Conservation (phyloP, 2,113 vertebrate species). For the Dicerorhinus sumatrensis region DNA sequence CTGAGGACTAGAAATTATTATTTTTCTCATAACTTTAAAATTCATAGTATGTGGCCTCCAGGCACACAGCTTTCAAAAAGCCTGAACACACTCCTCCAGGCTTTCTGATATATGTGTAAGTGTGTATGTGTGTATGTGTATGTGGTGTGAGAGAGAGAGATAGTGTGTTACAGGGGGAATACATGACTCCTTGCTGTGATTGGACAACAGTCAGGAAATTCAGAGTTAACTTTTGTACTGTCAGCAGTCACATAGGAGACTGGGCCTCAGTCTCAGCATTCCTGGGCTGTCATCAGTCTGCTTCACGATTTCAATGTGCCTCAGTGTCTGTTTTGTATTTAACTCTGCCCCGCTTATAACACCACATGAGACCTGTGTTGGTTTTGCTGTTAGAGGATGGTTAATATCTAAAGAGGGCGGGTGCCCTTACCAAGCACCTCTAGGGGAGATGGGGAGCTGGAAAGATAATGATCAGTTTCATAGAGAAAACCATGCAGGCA, state of each 20-base stretch:
- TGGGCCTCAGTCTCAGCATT: neutral
- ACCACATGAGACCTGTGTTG: neutral
- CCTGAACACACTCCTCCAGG: neutral
- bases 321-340: conserved; percentile 66
- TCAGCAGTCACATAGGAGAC: neutral
- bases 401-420: conserved; percentile 43
- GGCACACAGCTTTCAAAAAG: neutral
- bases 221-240: conserved; percentile 37
- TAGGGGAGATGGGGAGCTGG: neutral
- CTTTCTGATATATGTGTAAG: neutral
- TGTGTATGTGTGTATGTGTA: neutral
- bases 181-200: neutral
- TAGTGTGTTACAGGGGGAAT: neutral
- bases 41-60: neutral
- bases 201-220: neutral
- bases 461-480: neutral
- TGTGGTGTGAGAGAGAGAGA: neutral
- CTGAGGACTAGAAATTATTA: neutral
- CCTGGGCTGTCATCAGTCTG: conserved; percentile 51
- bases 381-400: neutral
- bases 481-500: conserved; percentile 20
- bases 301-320: neutral
- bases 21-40: neutral
- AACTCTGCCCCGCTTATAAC: neutral
- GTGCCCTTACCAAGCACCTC: neutral